phyloP scores from a whole-genome alignment of 2,797 vertebrate species.

The Oreortyx pictus region DNA sequence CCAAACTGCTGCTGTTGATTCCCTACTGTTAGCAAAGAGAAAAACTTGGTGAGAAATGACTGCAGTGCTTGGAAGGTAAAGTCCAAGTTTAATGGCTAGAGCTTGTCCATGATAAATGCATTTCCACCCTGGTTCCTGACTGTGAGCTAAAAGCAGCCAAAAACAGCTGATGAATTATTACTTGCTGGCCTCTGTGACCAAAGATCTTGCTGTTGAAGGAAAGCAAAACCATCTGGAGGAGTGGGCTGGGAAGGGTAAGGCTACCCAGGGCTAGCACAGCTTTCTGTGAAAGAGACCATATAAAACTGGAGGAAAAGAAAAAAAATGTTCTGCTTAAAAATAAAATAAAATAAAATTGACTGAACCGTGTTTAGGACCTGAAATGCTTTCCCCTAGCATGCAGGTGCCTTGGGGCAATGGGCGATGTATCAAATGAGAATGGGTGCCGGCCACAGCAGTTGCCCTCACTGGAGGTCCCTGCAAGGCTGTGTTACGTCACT shows the following conservation, averaged over 20 bases:
- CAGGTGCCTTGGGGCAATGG: background rate
- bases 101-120: background rate
- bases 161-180: constrained; percentile 37
- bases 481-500: background rate
- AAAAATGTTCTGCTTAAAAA: background rate
- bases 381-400: background rate
- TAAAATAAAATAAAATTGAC: background rate
- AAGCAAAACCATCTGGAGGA: constrained; percentile 44
- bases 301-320: background rate
- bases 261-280: background rate
- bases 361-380: background rate
- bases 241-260: background rate
- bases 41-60: background rate
- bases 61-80: background rate
- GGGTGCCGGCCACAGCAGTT: background rate
- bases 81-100: background rate
- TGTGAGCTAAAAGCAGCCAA: background rate
- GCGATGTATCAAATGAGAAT: background rate
- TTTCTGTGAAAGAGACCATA: background rate
- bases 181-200: constrained; percentile 14
- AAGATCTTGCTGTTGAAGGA: constrained; percentile 23
- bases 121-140: background rate
- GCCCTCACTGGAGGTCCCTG: background rate
- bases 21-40: background rate
- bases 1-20: background rate